A percentile compares a stretch with the other conserved stretches of the same genome.
Evolutionary conservation across 2,888 invertebrate genomes (phyloP).

Genomic region (Dynastes grantii): DNA sequence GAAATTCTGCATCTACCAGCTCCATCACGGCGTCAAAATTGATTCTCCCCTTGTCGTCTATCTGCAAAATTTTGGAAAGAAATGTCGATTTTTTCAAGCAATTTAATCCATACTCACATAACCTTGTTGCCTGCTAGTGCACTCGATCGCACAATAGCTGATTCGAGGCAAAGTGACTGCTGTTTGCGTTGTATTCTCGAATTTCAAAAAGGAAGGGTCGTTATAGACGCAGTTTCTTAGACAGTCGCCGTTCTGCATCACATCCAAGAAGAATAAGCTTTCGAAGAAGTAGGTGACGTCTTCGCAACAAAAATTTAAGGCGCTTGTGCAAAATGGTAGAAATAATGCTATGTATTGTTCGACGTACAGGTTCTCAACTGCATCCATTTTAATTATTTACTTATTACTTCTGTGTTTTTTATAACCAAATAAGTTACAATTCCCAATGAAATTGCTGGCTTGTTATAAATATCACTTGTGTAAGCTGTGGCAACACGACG

Average conservation of each 20-base stretch:
- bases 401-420: neutral
- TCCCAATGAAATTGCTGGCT: no score
- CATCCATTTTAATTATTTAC: neutral
- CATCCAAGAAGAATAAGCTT: neutral
- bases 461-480: no score
- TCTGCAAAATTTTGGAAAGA: neutral
- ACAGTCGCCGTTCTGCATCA: neutral
- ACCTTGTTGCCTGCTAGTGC: neutral
- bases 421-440: neutral
- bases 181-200: neutral
- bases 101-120: constrained; percentile 3
- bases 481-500: no score
- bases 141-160: constrained; percentile 9
- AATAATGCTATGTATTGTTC: constrained; percentile 8
- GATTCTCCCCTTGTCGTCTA: neutral
- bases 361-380: neutral
- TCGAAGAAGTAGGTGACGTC: neutral
- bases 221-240: neutral
- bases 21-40: neutral
- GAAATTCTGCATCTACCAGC: neutral
- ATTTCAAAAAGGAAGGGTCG: neutral
- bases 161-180: neutral
- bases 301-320: neutral
- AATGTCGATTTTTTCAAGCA: neutral
- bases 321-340: neutral